Evolutionary conservation across 2,113 vertebrate species (phyloP).

Genomic region (Blennius ocellaris): DNA sequence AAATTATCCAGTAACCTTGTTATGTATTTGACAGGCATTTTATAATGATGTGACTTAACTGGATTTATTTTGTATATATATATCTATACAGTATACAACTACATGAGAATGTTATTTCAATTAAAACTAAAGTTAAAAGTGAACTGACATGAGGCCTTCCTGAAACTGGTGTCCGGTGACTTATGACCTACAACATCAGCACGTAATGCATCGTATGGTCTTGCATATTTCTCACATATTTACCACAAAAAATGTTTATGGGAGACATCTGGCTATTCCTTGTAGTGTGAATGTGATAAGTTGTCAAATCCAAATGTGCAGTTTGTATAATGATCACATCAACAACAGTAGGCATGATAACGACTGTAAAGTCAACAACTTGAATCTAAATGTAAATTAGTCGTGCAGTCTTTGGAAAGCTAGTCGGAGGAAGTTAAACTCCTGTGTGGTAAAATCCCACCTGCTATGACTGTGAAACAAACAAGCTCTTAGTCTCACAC

Average conservation of each 20-base stretch:
- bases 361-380: not conserved
- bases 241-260: not conserved
- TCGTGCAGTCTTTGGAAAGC: not conserved
- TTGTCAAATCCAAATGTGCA: not conserved
- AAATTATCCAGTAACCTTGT: not conserved
- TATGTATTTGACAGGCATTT: not conserved
- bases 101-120: too few species aligned
- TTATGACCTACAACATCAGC: not conserved
- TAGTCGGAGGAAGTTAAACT: constrained; percentile 19
- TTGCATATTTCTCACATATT: not conserved
- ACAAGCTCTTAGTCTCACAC: constrained; percentile 4
- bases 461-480: constrained; percentile 26
- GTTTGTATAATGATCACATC: not conserved
- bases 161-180: not conserved
- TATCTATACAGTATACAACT: too few species aligned
- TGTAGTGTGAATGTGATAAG: not conserved
- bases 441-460: constrained; percentile 29
- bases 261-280: too few species aligned
- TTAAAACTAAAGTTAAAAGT: not conserved
- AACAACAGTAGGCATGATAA: not conserved
- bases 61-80: too few species aligned
- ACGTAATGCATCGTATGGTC: not conserved
- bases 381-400: not conserved
- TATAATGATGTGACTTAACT: too few species aligned
- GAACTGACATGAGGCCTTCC: too few species aligned